Evolutionary conservation across 2,888 invertebrate species (phyloP).

Genomic region (Phyllotreta striolata): DNA sequence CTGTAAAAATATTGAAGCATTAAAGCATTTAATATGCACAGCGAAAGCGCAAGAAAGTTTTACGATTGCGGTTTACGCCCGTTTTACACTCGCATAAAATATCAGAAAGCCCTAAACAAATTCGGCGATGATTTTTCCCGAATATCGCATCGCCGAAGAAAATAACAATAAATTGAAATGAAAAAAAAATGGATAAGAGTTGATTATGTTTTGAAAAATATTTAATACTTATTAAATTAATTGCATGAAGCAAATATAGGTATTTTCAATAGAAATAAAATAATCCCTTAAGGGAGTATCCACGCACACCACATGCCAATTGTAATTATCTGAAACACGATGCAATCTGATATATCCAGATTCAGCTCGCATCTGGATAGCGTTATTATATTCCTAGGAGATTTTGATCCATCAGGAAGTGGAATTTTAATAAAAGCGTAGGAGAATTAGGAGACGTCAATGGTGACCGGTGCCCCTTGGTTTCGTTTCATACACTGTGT

Average conservation of each 20-base stretch:
- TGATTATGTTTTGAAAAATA: no score
- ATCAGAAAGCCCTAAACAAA: slow-evolving; percentile 52
- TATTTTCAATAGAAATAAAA: no score
- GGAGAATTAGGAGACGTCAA: slow-evolving; percentile 44
- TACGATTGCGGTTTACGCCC: slow-evolving; percentile 47
- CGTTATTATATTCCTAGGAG: slow-evolving; percentile 41
- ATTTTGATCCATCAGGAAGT: slow-evolving; percentile 37
- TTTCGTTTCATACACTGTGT: slow-evolving; percentile 27
- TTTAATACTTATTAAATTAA: neutral
- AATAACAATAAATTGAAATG: no score
- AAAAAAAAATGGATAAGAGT: no score
- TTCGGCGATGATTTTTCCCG: slow-evolving; percentile 39
- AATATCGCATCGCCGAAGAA: no score
- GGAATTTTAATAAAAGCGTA: slow-evolving; percentile 48
- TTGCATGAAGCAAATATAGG: neutral
- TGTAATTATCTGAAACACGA: no score
- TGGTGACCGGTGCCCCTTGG: slow-evolving; percentile 36
- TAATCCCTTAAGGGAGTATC: no score
- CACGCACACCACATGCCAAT: no score
- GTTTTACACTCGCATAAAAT: slow-evolving; percentile 54
- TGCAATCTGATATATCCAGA: slow-evolving; percentile 11
- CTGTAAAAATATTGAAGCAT: slow-evolving; percentile 54
- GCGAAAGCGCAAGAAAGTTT: slow-evolving; percentile 44
- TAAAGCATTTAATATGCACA: slow-evolving; percentile 54
- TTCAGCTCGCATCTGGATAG: slow-evolving; percentile 17